Conservation (phyloP, 2,113 vertebrate genomes). For the Gallinago paraguaiae region DNA sequence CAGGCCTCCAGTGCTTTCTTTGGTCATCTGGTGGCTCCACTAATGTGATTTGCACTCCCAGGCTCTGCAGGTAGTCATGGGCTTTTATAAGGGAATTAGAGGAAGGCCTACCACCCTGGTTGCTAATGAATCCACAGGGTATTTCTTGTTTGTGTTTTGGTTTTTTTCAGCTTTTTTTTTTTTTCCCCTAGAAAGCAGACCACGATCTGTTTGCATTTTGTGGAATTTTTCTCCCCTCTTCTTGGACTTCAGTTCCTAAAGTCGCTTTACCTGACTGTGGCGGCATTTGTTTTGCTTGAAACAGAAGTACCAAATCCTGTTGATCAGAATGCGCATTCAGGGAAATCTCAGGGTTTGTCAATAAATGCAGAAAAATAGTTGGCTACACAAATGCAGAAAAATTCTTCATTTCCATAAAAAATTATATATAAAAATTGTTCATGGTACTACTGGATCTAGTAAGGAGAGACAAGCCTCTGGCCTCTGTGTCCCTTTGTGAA, state of each 20-base stretch:
- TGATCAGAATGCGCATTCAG: neutral
- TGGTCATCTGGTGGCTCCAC: slow-evolving; percentile 86
- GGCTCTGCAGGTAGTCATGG: slow-evolving; percentile 87
- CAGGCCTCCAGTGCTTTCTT: slow-evolving; percentile 79
- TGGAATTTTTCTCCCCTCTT: neutral
- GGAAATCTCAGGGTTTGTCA: neutral
- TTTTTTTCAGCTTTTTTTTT: slow-evolving; percentile 7
- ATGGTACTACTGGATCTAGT: neutral
- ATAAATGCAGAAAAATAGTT: neutral
- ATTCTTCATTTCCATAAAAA: neutral
- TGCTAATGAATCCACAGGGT: slow-evolving; percentile 77
- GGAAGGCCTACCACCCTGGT: slow-evolving; percentile 75
- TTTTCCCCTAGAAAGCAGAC: neutral
- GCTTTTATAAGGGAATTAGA: slow-evolving; percentile 89
- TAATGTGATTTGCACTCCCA: slow-evolving; percentile 89
- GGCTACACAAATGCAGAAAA: neutral
- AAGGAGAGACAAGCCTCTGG: neutral
- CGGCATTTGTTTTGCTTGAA: neutral
- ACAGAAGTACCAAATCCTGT: neutral
- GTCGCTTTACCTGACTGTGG: neutral
- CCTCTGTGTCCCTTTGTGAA: neutral
- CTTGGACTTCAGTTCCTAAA: neutral
- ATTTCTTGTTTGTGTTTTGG: slow-evolving; percentile 46
- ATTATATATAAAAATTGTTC: neutral
- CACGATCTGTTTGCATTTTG: neutral